Evolutionary conservation across 2,113 vertebrate genomes (phyloP).

Genomic region (Meleagris gallopavo): DNA sequence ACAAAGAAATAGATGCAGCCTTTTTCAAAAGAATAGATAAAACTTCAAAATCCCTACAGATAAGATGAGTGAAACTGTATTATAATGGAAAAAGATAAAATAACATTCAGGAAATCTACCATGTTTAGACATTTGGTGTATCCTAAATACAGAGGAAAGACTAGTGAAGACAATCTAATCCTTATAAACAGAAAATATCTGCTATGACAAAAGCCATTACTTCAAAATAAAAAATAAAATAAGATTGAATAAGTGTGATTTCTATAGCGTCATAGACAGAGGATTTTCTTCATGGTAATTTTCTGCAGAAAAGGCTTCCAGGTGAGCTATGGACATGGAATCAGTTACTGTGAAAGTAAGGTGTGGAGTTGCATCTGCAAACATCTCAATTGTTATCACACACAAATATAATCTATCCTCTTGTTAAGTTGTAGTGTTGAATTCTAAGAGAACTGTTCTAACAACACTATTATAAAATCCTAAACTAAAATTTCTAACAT

Average conservation of each 20-base stretch:
- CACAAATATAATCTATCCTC: not conserved
- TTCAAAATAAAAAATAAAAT: conserved; percentile 1
- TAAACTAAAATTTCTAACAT: not conserved
- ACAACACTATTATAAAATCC: not conserved
- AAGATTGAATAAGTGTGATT: conserved; percentile 34
- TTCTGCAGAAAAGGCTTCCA: conserved; percentile 30
- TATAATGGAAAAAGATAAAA: not conserved
- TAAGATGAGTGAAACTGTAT: not conserved
- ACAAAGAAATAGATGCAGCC: not conserved
- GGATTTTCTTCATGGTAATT: conserved; percentile 49
- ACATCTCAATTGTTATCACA: not conserved
- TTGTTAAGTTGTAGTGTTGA: not conserved
- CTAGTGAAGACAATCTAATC: not conserved
- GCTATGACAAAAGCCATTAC: not conserved
- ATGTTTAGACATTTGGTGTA: not conserved
- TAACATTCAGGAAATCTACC: not conserved
- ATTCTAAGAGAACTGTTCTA: not conserved
- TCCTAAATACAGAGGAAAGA: not conserved
- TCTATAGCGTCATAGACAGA: conserved; percentile 17
- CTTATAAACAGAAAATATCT: not conserved
- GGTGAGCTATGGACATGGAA: not conserved
- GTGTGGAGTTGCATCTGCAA: not conserved
- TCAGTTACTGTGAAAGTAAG: not conserved
- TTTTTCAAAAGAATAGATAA: not conserved
- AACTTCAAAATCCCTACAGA: not conserved